Evolutionary conservation across 2,888 invertebrate genomes (phyloP), one percentile per base, ranked within the genome.

Genomic region (Ochropleura leucogaster): DNA sequence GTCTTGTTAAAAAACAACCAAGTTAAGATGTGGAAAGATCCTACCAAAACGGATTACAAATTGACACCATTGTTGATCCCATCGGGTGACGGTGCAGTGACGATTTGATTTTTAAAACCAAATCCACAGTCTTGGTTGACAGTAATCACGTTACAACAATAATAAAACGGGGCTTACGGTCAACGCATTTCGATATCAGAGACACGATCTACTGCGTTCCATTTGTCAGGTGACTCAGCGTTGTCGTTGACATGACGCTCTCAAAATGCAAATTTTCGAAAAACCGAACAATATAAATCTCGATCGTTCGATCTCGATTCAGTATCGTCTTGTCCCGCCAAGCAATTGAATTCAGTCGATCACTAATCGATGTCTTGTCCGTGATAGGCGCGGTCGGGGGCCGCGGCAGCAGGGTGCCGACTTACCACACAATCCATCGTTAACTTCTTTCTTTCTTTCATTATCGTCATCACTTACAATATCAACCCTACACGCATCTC

Each of bases 401-500:
- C 95, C 96, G 84, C 95, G 96, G 95, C 96, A 94, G 96, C 95
- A 96, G 96, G 96, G 96, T 96, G 96, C 96, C 96, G 96, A 95
- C 96, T 96, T 96, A 96, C 96, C 96, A 96, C 96, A 96, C 96
- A 96, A 96, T 96, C 96, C 96, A 96, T 96, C 96, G 96, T 96
- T 96, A 96, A 95, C 96, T 96, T 95, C 95, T 95, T 95, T 95
- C 95, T 94, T 94, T 93, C 94, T 95, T 96, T 95, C 96, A 96
- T 96, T 96, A 96, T 93, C 90, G 87, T 87, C 91, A 90, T 89
- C 88, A 79, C 88, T 93, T 93, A 92, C 87, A 96, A 92, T 94
- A 94, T 95, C 91, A 92, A 94, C 96, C 93, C 92, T 96, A 95
- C 93, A 89, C 80, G 78, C 87, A 87, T 77, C 85, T 77, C 82